A percentile compares a stretch with the other conserved stretches of the same genome.
Conservation (phyloP, 2,888 invertebrate genomes). For the Oegoconia quadripuncta region DNA sequence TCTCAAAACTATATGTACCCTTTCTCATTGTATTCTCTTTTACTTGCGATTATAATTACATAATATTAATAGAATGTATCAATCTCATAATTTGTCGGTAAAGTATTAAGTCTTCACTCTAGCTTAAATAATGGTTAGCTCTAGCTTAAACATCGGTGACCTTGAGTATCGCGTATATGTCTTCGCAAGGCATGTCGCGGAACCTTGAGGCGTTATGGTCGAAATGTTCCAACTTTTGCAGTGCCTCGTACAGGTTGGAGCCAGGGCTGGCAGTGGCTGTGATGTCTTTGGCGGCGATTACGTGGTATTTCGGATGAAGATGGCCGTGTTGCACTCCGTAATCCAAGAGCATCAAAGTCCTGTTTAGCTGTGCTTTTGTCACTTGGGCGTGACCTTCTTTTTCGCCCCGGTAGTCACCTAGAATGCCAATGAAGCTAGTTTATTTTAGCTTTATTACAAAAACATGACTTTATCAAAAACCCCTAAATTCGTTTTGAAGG, state of each 20-base stretch:
- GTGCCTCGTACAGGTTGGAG: slow-evolving; percentile 43
- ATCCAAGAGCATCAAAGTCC: slow-evolving; percentile 41
- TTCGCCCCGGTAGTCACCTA: slow-evolving; percentile 66
- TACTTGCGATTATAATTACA: no score
- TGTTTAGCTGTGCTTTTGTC: slow-evolving; percentile 39
- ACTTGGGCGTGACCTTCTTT: slow-evolving; percentile 33
- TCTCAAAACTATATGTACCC: no score
- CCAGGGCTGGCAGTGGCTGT: slow-evolving; percentile 48
- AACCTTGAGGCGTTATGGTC: slow-evolving; percentile 39
- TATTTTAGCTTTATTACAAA: background rate
- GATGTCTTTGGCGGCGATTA: slow-evolving; percentile 52
- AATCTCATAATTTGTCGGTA: no score
- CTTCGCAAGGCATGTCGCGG: slow-evolving; percentile 34
- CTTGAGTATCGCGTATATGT: slow-evolving; percentile 33
- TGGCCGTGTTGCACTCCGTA: slow-evolving; percentile 44
- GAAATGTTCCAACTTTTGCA: slow-evolving; percentile 41
- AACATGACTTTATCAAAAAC: no score
- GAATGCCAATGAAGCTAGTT: slow-evolving; percentile 5
- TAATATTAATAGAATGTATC: no score
- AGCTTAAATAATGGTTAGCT: no score
- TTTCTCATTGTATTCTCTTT: no score
- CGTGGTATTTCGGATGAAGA: slow-evolving; percentile 41
- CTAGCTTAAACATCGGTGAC: no score
- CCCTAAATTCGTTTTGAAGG: no score
- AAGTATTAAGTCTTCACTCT: no score